Conservation (phyloP, 2,888 invertebrate species). For the Baronia brevicornis region DNA sequence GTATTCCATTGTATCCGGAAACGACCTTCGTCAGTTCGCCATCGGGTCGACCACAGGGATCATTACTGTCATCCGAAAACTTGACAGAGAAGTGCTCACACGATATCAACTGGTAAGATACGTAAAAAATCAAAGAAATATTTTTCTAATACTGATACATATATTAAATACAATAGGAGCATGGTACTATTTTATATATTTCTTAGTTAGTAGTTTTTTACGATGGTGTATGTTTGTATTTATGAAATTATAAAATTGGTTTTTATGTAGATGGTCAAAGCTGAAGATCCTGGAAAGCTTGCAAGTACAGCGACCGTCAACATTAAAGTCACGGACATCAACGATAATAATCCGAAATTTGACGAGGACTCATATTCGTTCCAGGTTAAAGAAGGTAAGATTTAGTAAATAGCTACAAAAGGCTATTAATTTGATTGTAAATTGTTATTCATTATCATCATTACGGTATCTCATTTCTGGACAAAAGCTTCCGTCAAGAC, state of each 20-base stretch:
- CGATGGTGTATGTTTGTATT: no score
- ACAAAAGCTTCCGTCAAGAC: no score
- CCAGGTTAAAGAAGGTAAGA: constrained; percentile 84
- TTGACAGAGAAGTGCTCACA: constrained; percentile 92
- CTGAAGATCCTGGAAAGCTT: constrained; percentile 89
- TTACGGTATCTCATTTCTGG: no score
- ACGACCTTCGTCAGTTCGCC: constrained; percentile 90
- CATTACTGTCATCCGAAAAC: constrained; percentile 87
- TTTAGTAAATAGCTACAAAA: no score
- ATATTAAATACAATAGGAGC: no score
- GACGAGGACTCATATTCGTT: constrained; percentile 88
- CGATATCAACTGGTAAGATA: constrained; percentile 86
- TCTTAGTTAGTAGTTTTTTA: no score
- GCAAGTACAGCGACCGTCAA: constrained; percentile 89
- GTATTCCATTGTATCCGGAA: constrained; percentile 91
- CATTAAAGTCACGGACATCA: constrained; percentile 92
- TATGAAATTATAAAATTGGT: neutral
- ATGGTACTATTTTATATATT: no score
- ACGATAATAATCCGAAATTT: constrained; percentile 94
- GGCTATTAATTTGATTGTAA: no score
- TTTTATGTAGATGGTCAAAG: constrained; percentile 81
- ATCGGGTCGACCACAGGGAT: constrained; percentile 92
- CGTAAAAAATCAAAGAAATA: neutral
- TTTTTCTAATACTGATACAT: no score
- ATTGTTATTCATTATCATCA: no score